phyloP scores from a whole-genome alignment of 2,113 vertebrate species.

The Reinhardtius hippoglossoides region DNA sequence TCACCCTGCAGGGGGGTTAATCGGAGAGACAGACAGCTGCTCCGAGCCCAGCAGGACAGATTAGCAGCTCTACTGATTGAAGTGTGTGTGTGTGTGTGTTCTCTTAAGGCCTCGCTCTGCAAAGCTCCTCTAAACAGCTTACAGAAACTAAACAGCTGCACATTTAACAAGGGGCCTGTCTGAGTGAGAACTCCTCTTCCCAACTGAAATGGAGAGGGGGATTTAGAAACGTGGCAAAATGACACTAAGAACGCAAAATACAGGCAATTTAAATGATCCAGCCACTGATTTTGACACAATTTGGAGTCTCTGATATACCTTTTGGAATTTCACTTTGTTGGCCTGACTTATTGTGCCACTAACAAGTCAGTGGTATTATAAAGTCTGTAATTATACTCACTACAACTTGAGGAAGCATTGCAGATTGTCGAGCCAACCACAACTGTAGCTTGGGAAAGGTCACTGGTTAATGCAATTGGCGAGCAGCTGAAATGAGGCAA shows the following conservation, averaged over 20 bases:
- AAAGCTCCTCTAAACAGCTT: slow-evolving; percentile 78
- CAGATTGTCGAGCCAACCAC: too few relatives aligned
- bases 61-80: slow-evolving; percentile 67
- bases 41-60: slow-evolving; percentile 60
- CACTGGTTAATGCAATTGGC: too few relatives aligned
- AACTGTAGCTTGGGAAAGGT: too few relatives aligned
- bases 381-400: too few relatives aligned
- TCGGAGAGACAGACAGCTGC: slow-evolving; percentile 74
- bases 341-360: too few relatives aligned
- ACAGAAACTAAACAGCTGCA: slow-evolving; percentile 75
- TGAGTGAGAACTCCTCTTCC: slow-evolving; percentile 42
- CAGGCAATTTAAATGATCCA: neutral
- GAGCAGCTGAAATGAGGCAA: too few relatives aligned
- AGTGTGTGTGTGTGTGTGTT: slow-evolving; percentile 50
- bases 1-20: slow-evolving; percentile 59
- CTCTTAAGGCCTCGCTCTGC: slow-evolving; percentile 54
- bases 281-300: neutral
- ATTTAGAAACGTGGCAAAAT: slow-evolving; percentile 34
- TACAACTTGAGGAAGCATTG: too few relatives aligned
- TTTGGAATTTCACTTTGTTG: too few relatives aligned
- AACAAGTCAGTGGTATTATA: too few relatives aligned
- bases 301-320: too few relatives aligned
- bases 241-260: neutral
- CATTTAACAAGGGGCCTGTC: slow-evolving; percentile 69
- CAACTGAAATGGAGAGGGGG: slow-evolving; percentile 50